Base-by-base conservation (phyloP, 2,113 vertebrate species). In the Smithornis capensis region DNA sequence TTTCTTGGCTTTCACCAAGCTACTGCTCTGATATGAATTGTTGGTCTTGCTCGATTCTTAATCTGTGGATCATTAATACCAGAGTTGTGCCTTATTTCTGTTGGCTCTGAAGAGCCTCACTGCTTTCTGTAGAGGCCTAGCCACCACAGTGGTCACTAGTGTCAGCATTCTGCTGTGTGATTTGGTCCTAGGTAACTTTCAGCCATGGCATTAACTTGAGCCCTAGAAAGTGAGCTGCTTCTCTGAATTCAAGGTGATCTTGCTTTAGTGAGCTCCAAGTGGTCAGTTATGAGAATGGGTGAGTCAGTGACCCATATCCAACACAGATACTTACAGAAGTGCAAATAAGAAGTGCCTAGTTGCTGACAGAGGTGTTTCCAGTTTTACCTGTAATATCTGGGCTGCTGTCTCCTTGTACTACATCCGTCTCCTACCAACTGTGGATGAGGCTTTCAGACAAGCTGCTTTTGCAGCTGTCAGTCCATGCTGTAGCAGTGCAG, bases 391-490 rank as follows among this genome's bases (percentile, higher is more conserved):
- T 79, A 60, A 33, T 81, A 21, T 35, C 45, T 49, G 24, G 24
- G 27, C 40, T 87, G 57, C 79, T 83, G 23, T 33, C 23, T 73
- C 63, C 33, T 45, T 44, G 44, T 63, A 8, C 8, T 37, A 18
- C 3, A 12, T 47, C 42, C 40, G 4, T 8, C 33, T 57, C 65
- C 37, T 27, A 23, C 7, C 0, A 0, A 3, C 31, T 27, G 21
- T 50, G 63, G 45, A 21, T 0, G 1, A 75, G 16, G 37, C 29
- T 73, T 78, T 80, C 25, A 68, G 44, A 33, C 29, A 50, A 59
- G 47, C n/a, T 53, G 53, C 33, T 59, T 28, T 35, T 5, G 12
- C 44, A 70, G 64, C 27, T 56, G 33, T 21, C 60, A 25, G 10
- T 31, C 35, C 1, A 0, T 33, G 80, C 44, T 52, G 57, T 19